These are phyloP conservation scores for Hydrotaea diabolus DNA, from an alignment of 2,888 invertebrate species.

Conservation along the genomic window DNA sequence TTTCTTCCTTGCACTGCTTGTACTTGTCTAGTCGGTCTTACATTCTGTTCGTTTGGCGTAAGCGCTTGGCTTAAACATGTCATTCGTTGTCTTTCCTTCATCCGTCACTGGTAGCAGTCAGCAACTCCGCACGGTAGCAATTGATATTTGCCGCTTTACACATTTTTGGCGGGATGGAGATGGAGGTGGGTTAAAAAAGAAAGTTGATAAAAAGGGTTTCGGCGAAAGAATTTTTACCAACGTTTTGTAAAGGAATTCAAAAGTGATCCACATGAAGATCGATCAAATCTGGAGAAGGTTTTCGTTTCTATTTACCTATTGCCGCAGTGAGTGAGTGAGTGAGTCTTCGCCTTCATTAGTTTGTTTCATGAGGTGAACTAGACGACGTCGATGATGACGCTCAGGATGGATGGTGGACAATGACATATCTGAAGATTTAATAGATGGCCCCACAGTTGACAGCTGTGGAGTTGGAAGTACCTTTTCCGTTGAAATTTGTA, in stretches of 20 bases:
- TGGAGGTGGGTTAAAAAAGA: not conserved
- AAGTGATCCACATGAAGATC: slow-evolving; percentile 38
- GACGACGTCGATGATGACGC: not conserved
- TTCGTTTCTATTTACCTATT: not conserved
- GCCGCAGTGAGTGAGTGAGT: not conserved
- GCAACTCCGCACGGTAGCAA: slow-evolving; percentile 15
- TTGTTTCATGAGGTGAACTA: not conserved
- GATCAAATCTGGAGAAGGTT: slow-evolving; percentile 32
- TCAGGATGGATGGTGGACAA: slow-evolving; percentile 17
- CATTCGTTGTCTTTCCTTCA: slow-evolving; percentile 41
- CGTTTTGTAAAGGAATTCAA: not conserved
- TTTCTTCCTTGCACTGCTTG: not conserved
- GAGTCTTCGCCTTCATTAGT: not conserved
- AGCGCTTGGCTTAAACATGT: slow-evolving; percentile 26
- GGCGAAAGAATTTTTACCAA: not conserved
- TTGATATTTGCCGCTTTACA: slow-evolving; percentile 31
- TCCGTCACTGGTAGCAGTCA: slow-evolving; percentile 27
- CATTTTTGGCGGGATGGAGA: not conserved
- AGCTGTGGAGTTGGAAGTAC: slow-evolving; percentile 49
- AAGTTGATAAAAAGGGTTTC: slow-evolving; percentile 41
- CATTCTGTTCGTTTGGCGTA: slow-evolving; percentile 5
- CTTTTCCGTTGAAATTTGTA: slow-evolving; percentile 57
- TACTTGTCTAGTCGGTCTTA: not conserved
- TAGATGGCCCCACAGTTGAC: slow-evolving; percentile 58
- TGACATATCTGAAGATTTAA: slow-evolving; percentile 56